phyloP scores from a whole-genome alignment of 1,140 invertebrate species.

The Oreohelix idahoensis region DNA sequence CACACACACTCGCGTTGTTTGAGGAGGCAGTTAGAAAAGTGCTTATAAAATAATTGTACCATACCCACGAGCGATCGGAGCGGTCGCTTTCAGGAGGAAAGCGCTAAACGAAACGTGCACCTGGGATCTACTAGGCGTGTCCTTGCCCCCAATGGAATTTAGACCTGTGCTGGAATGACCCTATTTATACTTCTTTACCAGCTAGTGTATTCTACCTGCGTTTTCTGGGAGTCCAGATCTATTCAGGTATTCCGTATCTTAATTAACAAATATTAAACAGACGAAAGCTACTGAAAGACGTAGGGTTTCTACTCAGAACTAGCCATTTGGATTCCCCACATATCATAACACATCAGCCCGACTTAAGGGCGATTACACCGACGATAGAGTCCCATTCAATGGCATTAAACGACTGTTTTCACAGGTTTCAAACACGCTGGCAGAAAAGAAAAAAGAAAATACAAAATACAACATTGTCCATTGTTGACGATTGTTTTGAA shows the following conservation, averaged over 20 bases:
- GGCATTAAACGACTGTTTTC: not conserved
- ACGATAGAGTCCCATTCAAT: not conserved
- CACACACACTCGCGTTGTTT: no score
- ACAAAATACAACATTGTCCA: slow-evolving; percentile 1
- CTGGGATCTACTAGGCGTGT: not conserved
- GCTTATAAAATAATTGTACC: not conserved
- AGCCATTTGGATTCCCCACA: not conserved
- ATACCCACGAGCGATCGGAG: not conserved
- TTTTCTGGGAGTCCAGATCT: not conserved
- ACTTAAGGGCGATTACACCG: not conserved
- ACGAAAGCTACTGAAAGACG: not conserved
- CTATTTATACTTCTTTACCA: not conserved
- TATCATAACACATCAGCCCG: not conserved
- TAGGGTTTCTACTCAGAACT: not conserved
- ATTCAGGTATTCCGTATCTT: not conserved
- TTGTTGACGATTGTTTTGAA: not conserved
- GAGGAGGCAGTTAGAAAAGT: not conserved
- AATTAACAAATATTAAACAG: not conserved
- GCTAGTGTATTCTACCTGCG: not conserved
- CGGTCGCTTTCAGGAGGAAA: not conserved
- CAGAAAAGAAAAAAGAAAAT: not conserved
- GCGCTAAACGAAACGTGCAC: not conserved
- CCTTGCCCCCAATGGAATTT: not conserved
- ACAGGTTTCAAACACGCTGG: not conserved
- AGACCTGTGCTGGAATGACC: not conserved